Conservation (phyloP, 2,888 invertebrate genomes). For the Himalopsyche anomala region DNA sequence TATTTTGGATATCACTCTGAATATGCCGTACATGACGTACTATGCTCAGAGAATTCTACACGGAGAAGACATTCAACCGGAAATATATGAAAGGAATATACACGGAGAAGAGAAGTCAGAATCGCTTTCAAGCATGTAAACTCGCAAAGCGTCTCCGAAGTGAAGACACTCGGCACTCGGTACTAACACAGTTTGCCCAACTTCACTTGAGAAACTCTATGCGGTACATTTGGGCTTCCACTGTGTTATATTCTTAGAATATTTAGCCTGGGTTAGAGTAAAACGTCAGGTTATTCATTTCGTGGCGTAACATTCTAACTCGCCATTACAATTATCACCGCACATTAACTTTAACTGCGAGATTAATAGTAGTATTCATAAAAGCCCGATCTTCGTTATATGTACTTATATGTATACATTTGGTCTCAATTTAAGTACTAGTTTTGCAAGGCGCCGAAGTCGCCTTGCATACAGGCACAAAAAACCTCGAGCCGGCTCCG, state of each 20-base stretch:
- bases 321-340: not conserved
- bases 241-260: not conserved
- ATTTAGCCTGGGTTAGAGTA: not conserved
- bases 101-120: not conserved
- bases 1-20: not conserved
- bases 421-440: no score
- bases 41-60: not conserved
- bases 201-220: conserved; percentile 34
- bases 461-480: no score
- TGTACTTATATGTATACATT: no score
- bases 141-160: conserved; percentile 29
- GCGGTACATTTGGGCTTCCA: conserved; percentile 36
- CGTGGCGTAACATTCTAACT: not conserved
- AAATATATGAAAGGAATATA: not conserved
- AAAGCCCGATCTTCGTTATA: no score
- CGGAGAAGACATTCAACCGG: not conserved
- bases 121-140: conserved; percentile 37
- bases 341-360: not conserved
- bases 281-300: conserved; percentile 32
- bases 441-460: no score
- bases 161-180: conserved; percentile 29
- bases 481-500: no score
- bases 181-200: conserved; percentile 7
- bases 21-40: not conserved
- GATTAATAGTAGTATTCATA: not conserved